Conservation (phyloP, 1,140 invertebrate species). For the Brachionus rotundiformis region DNA sequence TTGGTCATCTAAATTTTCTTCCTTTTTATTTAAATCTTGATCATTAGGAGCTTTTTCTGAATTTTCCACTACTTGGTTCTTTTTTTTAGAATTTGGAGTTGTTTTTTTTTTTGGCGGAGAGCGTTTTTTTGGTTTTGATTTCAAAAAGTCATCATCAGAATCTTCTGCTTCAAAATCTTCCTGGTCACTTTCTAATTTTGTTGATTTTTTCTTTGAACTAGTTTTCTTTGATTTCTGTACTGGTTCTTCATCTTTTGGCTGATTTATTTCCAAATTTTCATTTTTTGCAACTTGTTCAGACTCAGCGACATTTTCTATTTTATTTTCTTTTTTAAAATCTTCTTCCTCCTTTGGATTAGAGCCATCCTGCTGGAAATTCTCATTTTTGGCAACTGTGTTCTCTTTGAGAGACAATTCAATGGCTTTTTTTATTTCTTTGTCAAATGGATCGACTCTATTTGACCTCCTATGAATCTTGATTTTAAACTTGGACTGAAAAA, state of each 20-base stretch:
- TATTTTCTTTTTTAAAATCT: neutral
- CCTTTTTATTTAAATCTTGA: neutral
- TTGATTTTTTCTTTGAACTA: neutral
- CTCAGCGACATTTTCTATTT: neutral
- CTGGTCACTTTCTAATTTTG: neutral
- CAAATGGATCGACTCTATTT: slow-evolving; percentile 11
- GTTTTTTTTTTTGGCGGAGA: slow-evolving; percentile 4
- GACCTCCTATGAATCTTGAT: neutral
- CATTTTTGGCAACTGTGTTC: neutral
- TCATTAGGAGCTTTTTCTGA: neutral
- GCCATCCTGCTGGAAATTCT: neutral
- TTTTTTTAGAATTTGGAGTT: slow-evolving; percentile 15
- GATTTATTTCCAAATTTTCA: neutral
- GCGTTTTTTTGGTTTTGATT: slow-evolving; percentile 11
- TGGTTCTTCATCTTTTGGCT: neutral
- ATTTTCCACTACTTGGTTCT: neutral
- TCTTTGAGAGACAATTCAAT: slow-evolving; percentile 41
- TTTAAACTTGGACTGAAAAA: neutral
- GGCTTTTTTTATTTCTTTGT: slow-evolving; percentile 32
- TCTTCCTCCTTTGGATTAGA: neutral
- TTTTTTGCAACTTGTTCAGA: neutral
- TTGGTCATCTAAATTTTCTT: neutral
- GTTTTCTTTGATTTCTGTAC: neutral
- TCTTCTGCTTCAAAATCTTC: neutral
- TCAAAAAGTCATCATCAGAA: slow-evolving; percentile 28